Conservation (phyloP, 2,113 vertebrate species). For the Dasyornis broadbenti region DNA sequence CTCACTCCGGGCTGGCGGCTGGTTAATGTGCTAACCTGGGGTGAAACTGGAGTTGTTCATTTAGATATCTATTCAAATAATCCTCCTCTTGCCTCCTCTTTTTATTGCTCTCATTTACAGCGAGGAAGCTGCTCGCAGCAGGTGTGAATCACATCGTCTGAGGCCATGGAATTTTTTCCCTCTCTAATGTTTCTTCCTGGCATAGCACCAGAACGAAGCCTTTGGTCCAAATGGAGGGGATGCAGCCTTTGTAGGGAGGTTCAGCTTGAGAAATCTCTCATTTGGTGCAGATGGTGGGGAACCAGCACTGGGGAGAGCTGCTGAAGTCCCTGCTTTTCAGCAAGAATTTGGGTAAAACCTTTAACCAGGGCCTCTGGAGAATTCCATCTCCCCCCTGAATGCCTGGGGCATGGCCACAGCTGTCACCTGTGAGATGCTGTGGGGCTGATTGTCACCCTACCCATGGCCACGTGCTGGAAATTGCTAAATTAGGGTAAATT, state of each 20-base stretch:
- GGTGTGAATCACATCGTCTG: neutral
- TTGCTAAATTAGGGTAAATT: too few species aligned
- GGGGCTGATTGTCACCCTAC: neutral
- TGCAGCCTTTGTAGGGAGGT: neutral
- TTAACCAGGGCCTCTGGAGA: neutral
- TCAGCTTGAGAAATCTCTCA: neutral
- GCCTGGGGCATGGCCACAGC: neutral
- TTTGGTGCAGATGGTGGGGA: neutral
- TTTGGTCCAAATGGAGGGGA: neutral
- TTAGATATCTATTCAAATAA: neutral
- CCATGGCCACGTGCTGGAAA: accelerated
- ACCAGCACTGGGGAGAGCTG: neutral
- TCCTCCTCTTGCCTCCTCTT: neutral
- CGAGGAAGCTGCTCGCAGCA: neutral
- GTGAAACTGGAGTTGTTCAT: neutral
- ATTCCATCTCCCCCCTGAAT: neutral
- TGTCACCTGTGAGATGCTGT: neutral
- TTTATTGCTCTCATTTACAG: neutral
- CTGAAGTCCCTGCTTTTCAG: neutral
- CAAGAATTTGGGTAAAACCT: neutral
- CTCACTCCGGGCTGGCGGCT: neutral
- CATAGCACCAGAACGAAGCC: neutral
- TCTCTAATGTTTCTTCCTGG: neutral
- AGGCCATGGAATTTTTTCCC: neutral
- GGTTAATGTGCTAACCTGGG: neutral